Percentiles rank a stretch among this genome's conserved stretches.
Conservation (phyloP, 2,888 invertebrate species). For the Aproaerema taeniolella region DNA sequence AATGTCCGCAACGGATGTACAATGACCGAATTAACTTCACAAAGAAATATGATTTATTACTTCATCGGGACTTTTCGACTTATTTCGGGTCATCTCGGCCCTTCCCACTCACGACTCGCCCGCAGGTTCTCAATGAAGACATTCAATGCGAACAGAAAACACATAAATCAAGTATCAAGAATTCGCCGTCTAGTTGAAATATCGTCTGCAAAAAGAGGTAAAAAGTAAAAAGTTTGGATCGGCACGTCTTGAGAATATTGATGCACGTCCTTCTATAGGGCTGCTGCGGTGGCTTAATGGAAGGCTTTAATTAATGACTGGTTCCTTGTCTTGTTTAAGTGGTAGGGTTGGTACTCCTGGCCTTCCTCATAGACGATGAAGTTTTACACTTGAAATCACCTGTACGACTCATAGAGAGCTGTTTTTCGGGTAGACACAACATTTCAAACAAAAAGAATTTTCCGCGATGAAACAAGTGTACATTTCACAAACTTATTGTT, state of each 20-base stretch:
- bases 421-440: too few relatives aligned
- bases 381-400: too few relatives aligned
- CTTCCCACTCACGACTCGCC: slow-evolving; percentile 71
- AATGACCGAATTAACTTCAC: slow-evolving; percentile 53
- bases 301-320: slow-evolving; percentile 5
- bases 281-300: slow-evolving; percentile 3
- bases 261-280: slow-evolving; percentile 10
- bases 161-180: slow-evolving; percentile 53
- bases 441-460: too few relatives aligned
- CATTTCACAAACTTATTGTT: too few relatives aligned
- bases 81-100: slow-evolving; percentile 57
- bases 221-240: slow-evolving; percentile 19
- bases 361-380: too few relatives aligned
- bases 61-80: slow-evolving; percentile 43
- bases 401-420: too few relatives aligned
- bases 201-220: slow-evolving; percentile 28
- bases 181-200: slow-evolving; percentile 53
- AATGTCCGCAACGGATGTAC: slow-evolving; percentile 40
- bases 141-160: slow-evolving; percentile 56
- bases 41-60: slow-evolving; percentile 69
- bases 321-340: too few relatives aligned
- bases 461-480: too few relatives aligned
- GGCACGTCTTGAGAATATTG: slow-evolving; percentile 10
- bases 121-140: slow-evolving; percentile 64
- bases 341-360: too few relatives aligned